These are phyloP conservation scores for Pangasius larnaudii DNA, from an alignment of 2,797 vertebrate genomes.

Conservation along the genomic window DNA sequence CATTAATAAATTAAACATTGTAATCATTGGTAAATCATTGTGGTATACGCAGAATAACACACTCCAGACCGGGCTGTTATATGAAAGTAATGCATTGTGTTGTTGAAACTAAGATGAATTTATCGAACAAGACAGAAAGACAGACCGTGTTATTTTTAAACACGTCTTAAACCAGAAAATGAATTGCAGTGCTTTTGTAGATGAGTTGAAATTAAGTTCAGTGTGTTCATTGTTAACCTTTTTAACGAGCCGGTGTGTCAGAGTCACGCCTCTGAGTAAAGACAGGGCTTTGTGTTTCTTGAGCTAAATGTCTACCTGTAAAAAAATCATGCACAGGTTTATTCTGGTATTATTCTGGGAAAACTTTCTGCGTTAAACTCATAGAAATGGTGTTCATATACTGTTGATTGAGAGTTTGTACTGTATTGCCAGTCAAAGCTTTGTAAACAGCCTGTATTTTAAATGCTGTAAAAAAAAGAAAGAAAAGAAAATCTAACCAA, in stretches of 20 bases:
- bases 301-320: background rate
- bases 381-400: background rate
- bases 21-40: background rate
- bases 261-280: background rate
- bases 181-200: slow-evolving; percentile 36
- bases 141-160: slow-evolving; percentile 21
- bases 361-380: background rate
- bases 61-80: background rate
- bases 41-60: background rate
- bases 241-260: slow-evolving; percentile 35
- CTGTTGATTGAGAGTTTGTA: background rate
- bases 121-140: background rate
- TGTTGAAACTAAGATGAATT: background rate
- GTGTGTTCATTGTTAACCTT: slow-evolving; percentile 46
- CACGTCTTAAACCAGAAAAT: slow-evolving; percentile 28
- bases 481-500: background rate
- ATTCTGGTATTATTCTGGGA: background rate
- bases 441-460: background rate
- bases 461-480: too few relatives aligned
- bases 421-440: background rate
- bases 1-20: background rate
- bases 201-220: slow-evolving; percentile 41
- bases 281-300: background rate
- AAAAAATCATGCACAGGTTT: background rate
- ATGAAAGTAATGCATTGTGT: background rate